Conservation (phyloP, 2,888 invertebrate species). For the Elysia crispata region DNA sequence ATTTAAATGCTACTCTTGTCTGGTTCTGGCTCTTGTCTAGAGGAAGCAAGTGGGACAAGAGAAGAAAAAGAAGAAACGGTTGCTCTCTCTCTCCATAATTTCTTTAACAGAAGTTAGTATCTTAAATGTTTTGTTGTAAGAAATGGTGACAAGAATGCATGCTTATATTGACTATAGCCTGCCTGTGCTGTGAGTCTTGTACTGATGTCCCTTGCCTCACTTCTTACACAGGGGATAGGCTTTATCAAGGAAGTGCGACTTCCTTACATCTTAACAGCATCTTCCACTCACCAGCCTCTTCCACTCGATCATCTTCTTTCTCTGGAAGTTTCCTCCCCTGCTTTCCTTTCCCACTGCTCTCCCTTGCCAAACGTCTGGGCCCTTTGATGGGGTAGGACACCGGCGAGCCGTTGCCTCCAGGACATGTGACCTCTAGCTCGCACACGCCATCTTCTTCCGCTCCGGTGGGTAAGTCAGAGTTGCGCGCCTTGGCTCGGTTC, state of each 20-base stretch:
- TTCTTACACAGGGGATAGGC: too few relatives aligned
- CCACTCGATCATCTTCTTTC: constrained; percentile 65
- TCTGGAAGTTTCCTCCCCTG: constrained; percentile 64
- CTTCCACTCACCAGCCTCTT: constrained; percentile 60
- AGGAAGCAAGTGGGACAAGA: not conserved
- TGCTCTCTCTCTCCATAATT: too few relatives aligned
- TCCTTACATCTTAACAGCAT: too few relatives aligned
- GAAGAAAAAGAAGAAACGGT: too few relatives aligned
- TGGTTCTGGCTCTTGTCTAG: constrained; percentile 17
- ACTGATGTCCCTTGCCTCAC: too few relatives aligned
- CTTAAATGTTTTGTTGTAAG: too few relatives aligned
- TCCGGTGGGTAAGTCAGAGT: not conserved
- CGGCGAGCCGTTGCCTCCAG: constrained; percentile 58
- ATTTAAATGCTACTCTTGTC: too few relatives aligned
- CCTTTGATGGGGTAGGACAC: constrained; percentile 72
- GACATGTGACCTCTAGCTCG: constrained; percentile 65
- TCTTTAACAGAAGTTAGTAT: too few relatives aligned
- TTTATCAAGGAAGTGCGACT: too few relatives aligned
- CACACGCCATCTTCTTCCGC: constrained; percentile 52
- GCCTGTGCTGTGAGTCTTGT: too few relatives aligned
- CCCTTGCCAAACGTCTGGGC: constrained; percentile 69
- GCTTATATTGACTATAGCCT: too few relatives aligned
- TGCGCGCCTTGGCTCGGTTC: constrained; percentile 45
- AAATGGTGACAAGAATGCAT: too few relatives aligned
- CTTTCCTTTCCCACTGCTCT: constrained; percentile 55